phyloP scores from a whole-genome alignment of 2,888 invertebrate genomes.

The Pyrgus malvae region DNA sequence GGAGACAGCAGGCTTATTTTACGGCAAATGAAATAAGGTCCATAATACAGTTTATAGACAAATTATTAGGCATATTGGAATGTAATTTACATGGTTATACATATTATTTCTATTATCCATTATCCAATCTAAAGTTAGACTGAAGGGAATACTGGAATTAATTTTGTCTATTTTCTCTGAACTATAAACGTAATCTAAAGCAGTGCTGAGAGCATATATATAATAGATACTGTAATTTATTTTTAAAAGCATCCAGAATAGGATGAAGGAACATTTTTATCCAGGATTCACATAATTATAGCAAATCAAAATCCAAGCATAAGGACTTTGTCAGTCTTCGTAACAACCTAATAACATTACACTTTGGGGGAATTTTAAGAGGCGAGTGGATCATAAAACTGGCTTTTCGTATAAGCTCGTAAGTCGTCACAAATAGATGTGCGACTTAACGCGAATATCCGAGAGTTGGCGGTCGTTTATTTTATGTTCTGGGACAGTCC shows the following conservation, averaged over 20 bases:
- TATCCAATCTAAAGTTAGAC: too few species aligned
- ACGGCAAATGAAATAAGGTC: too few species aligned
- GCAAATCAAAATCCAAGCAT: constrained; percentile 11
- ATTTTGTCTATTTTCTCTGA: too few species aligned
- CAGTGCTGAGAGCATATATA: too few species aligned
- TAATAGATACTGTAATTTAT: too few species aligned
- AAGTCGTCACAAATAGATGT: constrained; percentile 40
- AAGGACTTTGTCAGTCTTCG: constrained; percentile 12
- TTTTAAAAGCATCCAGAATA: not conserved
- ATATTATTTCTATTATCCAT: too few species aligned
- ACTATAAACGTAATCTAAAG: too few species aligned
- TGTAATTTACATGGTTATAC: too few species aligned
- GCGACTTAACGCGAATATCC: constrained; percentile 45
- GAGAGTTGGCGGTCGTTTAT: constrained; percentile 13
- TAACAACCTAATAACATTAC: constrained; percentile 17
- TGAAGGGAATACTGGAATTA: too few species aligned
- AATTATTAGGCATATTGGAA: too few species aligned
- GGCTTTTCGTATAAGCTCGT: constrained; percentile 41
- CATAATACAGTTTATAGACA: too few species aligned
- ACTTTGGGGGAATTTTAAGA: constrained; percentile 9
- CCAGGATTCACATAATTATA: not conserved
- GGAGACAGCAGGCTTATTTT: too few species aligned
- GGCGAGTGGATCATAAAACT: constrained; percentile 43
- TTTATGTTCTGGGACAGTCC: constrained; percentile 23
- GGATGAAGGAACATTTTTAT: not conserved